Evolutionary conservation across 2,113 vertebrate species (phyloP).

Genomic region (Lepus europaeus): DNA sequence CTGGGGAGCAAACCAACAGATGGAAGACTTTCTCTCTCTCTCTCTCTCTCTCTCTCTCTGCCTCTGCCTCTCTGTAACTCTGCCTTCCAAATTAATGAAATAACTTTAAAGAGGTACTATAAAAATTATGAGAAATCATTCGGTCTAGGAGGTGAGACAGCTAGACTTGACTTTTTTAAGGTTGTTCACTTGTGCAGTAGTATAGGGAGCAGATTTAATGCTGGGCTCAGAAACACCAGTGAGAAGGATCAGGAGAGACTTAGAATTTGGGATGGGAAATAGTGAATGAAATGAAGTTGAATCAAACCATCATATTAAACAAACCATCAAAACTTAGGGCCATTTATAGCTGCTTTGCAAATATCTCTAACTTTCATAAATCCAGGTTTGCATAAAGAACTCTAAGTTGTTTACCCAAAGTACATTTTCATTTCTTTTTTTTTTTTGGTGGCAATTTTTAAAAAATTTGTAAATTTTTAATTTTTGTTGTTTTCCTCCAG

Average conservation of each 20-base stretch:
- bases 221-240: not conserved
- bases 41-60: too few species aligned
- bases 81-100: too few species aligned
- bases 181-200: not conserved
- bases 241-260: not conserved
- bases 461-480: too few species aligned
- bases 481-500: too few species aligned
- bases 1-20: too few species aligned
- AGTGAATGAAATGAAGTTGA: not conserved
- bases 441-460: too few species aligned
- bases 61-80: too few species aligned
- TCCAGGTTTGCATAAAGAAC: not conserved
- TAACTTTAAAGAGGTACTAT: too few species aligned
- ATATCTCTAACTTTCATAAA: not conserved
- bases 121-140: not conserved
- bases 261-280: not conserved
- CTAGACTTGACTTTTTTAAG: not conserved
- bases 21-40: too few species aligned
- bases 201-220: not conserved
- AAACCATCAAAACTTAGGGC: not conserved
- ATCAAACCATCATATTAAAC: not conserved
- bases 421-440: slow-evolving; percentile 24
- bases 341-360: not conserved
- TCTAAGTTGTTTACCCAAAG: not conserved
- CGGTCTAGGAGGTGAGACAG: not conserved